These are phyloP conservation scores for Hipposideros armiger DNA, from an alignment of 2,113 vertebrate genomes.

Conservation along the genomic window DNA sequence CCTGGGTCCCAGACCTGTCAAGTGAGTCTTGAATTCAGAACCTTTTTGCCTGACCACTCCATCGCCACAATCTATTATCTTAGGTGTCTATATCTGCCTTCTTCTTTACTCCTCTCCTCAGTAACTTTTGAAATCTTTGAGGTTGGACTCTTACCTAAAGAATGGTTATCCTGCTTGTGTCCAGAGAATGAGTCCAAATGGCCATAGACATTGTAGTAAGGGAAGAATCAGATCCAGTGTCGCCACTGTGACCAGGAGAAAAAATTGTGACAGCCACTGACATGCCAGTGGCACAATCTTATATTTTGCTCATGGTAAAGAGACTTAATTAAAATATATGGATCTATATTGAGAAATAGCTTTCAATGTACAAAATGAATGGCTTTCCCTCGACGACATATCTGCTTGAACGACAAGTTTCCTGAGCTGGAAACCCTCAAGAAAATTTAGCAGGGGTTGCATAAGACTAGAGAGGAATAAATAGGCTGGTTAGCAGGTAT, in stretches of 20 bases:
- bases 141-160: neutral
- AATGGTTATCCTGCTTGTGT: neutral
- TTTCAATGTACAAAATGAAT: conserved; percentile 41
- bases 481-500: neutral
- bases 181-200: neutral
- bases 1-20: neutral
- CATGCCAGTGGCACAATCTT: neutral
- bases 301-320: neutral
- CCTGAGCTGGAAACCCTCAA: neutral
- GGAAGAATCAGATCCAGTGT: neutral
- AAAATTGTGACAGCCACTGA: neutral
- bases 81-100: neutral
- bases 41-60: neutral
- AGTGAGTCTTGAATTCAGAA: neutral
- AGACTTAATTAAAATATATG: conserved; percentile 9
- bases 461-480: neutral
- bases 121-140: neutral
- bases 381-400: neutral
- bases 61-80: neutral
- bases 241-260: neutral
- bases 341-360: neutral
- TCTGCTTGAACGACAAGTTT: neutral
- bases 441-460: neutral
- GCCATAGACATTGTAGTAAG: neutral
- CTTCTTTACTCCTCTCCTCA: neutral